phyloP scores from a whole-genome alignment of 2,113 vertebrate genomes.

The Cairina moschata region DNA sequence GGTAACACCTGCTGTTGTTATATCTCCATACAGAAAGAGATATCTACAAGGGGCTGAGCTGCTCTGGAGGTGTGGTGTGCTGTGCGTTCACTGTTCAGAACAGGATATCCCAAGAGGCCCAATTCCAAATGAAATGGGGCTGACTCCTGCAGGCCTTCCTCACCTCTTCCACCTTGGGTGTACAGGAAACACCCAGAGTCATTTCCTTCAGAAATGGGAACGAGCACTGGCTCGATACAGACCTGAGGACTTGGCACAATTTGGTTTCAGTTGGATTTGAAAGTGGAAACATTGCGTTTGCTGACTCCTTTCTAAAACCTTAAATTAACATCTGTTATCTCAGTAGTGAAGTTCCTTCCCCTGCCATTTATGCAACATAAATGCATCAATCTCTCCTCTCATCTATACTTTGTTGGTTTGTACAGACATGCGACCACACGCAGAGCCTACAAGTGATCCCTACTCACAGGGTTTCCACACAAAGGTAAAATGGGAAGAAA shows the following conservation, averaged over 20 bases:
- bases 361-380: not conserved
- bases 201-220: not conserved
- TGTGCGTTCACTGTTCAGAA: not conserved
- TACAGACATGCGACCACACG: not conserved
- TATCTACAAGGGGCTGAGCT: not conserved
- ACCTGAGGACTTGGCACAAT: not conserved
- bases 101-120: not conserved
- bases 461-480: not conserved
- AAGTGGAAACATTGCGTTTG: not conserved
- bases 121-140: not conserved
- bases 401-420: not conserved
- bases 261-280: not conserved
- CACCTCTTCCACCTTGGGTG: not conserved
- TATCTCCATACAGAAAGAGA: not conserved
- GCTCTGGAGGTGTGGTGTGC: not conserved
- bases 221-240: not conserved
- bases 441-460: not conserved
- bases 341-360: not conserved
- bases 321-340: not conserved
- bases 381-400: not conserved
- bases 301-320: not conserved
- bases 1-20: not conserved
- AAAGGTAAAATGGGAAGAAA: not conserved
- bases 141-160: not conserved
- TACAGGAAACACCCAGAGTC: not conserved